Conservation (phyloP, 2,888 invertebrate species). For the Thereva unica region DNA sequence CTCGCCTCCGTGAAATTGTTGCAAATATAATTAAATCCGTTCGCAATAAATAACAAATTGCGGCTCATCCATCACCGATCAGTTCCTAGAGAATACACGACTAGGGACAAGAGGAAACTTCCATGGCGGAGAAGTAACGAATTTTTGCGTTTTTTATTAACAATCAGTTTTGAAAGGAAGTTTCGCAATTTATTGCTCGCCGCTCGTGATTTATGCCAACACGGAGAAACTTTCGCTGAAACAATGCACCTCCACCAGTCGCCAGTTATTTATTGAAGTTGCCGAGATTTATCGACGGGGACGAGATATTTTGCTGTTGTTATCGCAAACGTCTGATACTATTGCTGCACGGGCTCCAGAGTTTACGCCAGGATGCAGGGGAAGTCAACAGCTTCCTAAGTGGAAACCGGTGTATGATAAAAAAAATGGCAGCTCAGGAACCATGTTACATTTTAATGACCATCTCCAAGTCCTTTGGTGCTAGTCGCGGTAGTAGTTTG, state of each 20-base stretch:
- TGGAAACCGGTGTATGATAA: too few species aligned
- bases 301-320: conserved; percentile 14
- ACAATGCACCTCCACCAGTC: conserved; percentile 39
- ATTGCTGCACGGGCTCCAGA: too few species aligned
- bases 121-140: conserved; percentile 8
- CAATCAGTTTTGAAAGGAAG: conserved; percentile 40
- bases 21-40: conserved; percentile 26
- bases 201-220: conserved; percentile 38
- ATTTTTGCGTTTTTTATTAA: conserved; percentile 37
- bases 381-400: too few species aligned
- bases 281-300: conserved; percentile 39
- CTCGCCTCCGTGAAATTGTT: conserved; percentile 13
- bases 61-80: conserved; percentile 38
- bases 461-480: too few species aligned
- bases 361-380: too few species aligned
- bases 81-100: conserved; percentile 7
- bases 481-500: too few species aligned
- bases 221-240: conserved; percentile 40
- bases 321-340: too few species aligned
- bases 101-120: conserved; percentile 19
- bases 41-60: conserved; percentile 39
- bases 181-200: conserved; percentile 39
- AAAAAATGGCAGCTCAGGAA: too few species aligned
- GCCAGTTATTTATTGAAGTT: conserved; percentile 42
- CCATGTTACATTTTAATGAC: too few species aligned